These are phyloP conservation scores for Geotrupes spiniger DNA, from an alignment of 2,888 invertebrate species.

Conservation along the genomic window DNA sequence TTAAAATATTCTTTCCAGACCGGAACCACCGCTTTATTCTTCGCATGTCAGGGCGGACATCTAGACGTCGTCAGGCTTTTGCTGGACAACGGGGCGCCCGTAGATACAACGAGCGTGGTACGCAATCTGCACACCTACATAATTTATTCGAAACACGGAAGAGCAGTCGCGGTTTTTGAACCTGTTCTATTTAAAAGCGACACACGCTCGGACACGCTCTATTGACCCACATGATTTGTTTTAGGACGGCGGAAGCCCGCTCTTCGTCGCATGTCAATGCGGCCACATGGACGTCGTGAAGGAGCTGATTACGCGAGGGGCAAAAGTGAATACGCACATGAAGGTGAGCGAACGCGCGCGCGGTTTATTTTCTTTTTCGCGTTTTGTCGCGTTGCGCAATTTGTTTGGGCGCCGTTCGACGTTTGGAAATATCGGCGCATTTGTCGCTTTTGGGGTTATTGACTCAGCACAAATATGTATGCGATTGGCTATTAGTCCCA, in stretches of 20 bases:
- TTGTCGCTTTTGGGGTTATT: no score
- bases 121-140: conserved; percentile 38
- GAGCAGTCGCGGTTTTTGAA: conserved; percentile 14
- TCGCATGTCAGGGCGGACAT: conserved; percentile 91
- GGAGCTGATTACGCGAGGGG: conserved; percentile 78
- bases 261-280: conserved; percentile 90
- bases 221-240: conserved; percentile 29
- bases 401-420: no score
- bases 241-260: conserved; percentile 93
- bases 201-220: conserved; percentile 17
- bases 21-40: conserved; percentile 89
- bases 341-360: conserved; percentile 64
- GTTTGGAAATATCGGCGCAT: no score
- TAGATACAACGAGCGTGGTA: conserved; percentile 78
- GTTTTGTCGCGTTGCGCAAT: no score
- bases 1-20: conserved; percentile 59
- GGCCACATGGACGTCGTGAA: conserved; percentile 86
- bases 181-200: conserved; percentile 18
- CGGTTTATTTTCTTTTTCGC: no score
- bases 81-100: conserved; percentile 72
- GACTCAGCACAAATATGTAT: no score
- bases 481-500: no score
- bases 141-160: conserved; percentile 6
- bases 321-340: conserved; percentile 78
- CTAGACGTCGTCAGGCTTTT: conserved; percentile 77